A percentile compares a stretch with the other conserved stretches of the same genome.
Evolutionary conservation across 1,140 invertebrate species (phyloP).

Genomic region (Lepidotrigona ventralis): DNA sequence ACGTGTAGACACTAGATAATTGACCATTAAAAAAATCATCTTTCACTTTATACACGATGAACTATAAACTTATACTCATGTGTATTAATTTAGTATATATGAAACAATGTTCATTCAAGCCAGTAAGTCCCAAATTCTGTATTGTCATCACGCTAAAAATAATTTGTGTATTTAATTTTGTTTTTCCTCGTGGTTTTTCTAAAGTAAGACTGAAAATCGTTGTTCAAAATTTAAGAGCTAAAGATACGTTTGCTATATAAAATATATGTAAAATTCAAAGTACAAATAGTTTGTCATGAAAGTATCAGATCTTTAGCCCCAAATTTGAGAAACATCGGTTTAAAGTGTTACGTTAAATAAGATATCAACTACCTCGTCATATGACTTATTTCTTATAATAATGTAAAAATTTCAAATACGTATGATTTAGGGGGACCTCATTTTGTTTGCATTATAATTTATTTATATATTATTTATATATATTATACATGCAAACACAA

Average conservation of each 20-base stretch:
- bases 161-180: not conserved
- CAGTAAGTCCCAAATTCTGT: conserved; percentile 27
- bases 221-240: conserved; percentile 30
- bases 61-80: not conserved
- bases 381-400: conserved; percentile 41
- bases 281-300: conserved; percentile 49
- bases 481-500: conserved; percentile 1
- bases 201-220: conserved; percentile 17
- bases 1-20: conserved; percentile 33
- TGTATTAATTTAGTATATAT: conserved; percentile 13
- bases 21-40: conserved; percentile 23
- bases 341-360: conserved; percentile 41
- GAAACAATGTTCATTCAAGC: conserved; percentile 30
- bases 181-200: no score
- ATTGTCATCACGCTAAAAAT: not conserved
- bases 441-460: conserved; percentile 22
- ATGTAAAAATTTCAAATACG: conserved; percentile 28
- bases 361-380: conserved; percentile 50
- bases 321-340: conserved; percentile 41
- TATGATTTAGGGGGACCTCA: conserved; percentile 18
- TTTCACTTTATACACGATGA: conserved; percentile 20
- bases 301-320: conserved; percentile 36
- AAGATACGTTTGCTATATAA: conserved; percentile 35
- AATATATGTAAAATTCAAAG: conserved; percentile 41
- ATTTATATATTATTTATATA: conserved; percentile 4